Evolutionary conservation across 2,888 invertebrate species (phyloP), one percentile per base, ranked within the genome.

Genomic region (Reticulitermes lucifugus): DNA sequence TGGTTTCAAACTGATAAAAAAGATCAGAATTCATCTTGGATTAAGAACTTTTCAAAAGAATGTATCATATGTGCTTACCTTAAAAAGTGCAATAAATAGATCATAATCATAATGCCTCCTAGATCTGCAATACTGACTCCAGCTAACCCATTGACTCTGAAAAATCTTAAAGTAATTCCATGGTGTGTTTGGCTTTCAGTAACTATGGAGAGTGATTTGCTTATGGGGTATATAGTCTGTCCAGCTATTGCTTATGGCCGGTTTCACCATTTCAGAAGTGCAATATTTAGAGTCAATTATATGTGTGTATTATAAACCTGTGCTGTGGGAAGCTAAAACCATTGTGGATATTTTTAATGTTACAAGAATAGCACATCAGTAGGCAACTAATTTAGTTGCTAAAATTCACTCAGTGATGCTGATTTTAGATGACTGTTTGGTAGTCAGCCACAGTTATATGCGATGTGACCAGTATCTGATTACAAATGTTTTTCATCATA

Each of bases 81-180:
- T 60, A n/a, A 65, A 65, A 65, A n/a, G 65, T 65, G 65, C 25
- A 25, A 65, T 65, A 65, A 9, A 25, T 55, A 55, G 9, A n/a
- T 65, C 59, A 7, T 21, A 60, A 60, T 55, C 18, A n/a, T 65
- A 65, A 65, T 25, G 55, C 70, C 25, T 70, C 70, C 10, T 70
- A 18, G 73, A 73, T 73, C 73, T 73, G 73, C 73, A 73, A 73
- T 73, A 73, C 73, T 73, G 73, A 73, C 73, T 73, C 9, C 25
- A 25, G n/a, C 65, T 65, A 25, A 65, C 4, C 65, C 65, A 25
- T 65, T 65, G 0, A 25, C 1, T 65, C n/a, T 25, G 10, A 65
- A 65, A 5, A n/a, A 25, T 25, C 14, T 65, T 65, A n/a, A 65
- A 65, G 25, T 65, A 25, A 65, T 25, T 65, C 25, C 65, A n/a